Percentiles rank a stretch among this genome's conserved stretches.
Conservation (phyloP, 2,888 invertebrate species). For the Cabera pusaria region DNA sequence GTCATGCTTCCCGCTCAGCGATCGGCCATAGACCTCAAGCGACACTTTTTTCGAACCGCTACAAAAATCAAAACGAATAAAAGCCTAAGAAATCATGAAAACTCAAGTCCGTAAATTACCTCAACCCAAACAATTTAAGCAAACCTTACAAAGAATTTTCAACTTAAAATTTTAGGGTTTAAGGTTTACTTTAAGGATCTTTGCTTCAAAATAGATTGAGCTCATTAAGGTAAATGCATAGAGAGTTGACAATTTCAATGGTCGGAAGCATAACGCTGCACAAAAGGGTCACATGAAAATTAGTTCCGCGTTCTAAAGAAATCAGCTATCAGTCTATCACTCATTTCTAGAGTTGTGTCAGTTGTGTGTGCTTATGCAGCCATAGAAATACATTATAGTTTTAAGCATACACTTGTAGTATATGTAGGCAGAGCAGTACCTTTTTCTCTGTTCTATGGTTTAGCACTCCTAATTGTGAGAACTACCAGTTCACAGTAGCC, state of each 20-base stretch:
- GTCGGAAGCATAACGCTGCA: slow-evolving; percentile 44
- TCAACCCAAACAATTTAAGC: slow-evolving; percentile 23
- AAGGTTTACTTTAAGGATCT: no score
- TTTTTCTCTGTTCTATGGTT: no score
- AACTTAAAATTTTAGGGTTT: slow-evolving; percentile 27
- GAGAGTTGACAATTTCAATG: slow-evolving; percentile 55
- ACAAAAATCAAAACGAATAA: slow-evolving; percentile 58
- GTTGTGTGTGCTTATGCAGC: no score
- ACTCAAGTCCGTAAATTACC: slow-evolving; percentile 69
- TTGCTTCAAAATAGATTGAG: slow-evolving; percentile 61
- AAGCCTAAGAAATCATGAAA: slow-evolving; percentile 69
- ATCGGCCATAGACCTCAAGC: slow-evolving; percentile 52
- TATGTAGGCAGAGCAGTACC: no score
- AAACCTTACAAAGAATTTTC: slow-evolving; percentile 25
- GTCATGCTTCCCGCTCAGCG: slow-evolving; percentile 53
- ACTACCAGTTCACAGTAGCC: no score
- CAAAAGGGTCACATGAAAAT: slow-evolving; percentile 45
- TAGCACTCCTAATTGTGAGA: no score
- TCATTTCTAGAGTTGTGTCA: slow-evolving; percentile 7
- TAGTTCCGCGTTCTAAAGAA: slow-evolving; percentile 8
- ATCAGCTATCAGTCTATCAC: slow-evolving; percentile 17
- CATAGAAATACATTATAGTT: no score
- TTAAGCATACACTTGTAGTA: no score
- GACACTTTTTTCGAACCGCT: slow-evolving; percentile 58
- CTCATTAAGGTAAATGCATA: slow-evolving; percentile 59